Evolutionary conservation across 64 coral and sea anemone genomes (phyloP), one percentile per base, ranked within the genome.

Genomic region (Orbicella faveolata): DNA sequence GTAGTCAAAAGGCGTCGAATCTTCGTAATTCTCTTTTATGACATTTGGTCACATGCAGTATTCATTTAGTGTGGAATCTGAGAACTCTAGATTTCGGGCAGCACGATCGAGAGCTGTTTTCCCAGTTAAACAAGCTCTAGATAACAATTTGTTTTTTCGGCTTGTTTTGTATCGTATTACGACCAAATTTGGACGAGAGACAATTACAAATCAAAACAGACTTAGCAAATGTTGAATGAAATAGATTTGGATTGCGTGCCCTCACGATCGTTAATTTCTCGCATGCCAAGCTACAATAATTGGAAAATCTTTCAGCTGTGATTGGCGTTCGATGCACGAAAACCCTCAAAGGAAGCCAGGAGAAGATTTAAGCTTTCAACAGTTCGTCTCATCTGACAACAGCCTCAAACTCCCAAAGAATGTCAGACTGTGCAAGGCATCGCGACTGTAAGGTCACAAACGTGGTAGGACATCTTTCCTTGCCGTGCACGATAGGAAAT

Each of bases 331-430:
- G 41, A 85, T 26, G 62, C 19, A 52, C 37, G 39, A 85, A n/a
- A 72, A 73, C 36, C 34, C 21, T 73, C n/a, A 72, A 23, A 53
- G 65, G 82, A 37, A 85, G 34, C 63, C 34, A 52, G 11, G 2
- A 17, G 65, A 73, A 85, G 79, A 72, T 85, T 61, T 37, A 16
- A 73, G 20, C 82, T 85, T 72, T 85, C 82, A 85, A 33, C 82
- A 41, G 23, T 72, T 14, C 37, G 2, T 85, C 21, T 85, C 65
- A 85, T 73, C 82, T 85, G 64, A 85, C 82, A 72, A 85, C 65
- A 30, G 21, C 37, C 64, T 62, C 37, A 85, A 73, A 73, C 65
- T 73, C 2, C 14, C 25, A 14, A 23, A 36, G 80, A 85, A 48
- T 73, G 65, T 85, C 82, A 9, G 82, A 72, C 63, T 12, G 8